Conservation (phyloP, 2,113 vertebrate species). For the Tragulus kanchil region DNA sequence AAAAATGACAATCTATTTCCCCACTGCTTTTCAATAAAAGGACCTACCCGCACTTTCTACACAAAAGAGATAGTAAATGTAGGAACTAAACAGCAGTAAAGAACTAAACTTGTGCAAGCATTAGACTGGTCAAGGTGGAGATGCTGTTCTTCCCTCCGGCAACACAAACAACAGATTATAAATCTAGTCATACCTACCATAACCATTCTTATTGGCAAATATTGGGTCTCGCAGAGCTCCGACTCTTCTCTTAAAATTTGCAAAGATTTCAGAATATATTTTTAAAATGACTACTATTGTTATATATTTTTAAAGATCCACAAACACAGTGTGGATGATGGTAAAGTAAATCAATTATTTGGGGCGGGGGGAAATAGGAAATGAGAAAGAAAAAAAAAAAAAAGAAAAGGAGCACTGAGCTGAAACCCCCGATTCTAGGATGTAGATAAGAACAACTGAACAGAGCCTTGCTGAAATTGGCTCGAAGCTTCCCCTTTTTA, state of each 20-base stretch:
- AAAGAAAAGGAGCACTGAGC: conserved; percentile 83
- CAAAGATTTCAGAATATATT: conserved; percentile 88
- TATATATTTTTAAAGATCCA: conserved; percentile 84
- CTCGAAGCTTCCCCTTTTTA: conserved; percentile 89
- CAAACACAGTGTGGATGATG: conserved; percentile 86
- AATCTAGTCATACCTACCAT: conserved; percentile 96
- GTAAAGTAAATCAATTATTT: conserved; percentile 84
- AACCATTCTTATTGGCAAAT: conserved; percentile 96
- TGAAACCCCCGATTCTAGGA: conserved; percentile 88
- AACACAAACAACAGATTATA: conserved; percentile 87
- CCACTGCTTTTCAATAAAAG: conserved; percentile 88
- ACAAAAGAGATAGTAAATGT: conserved; percentile 86
- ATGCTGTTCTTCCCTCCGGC: conserved; percentile 82
- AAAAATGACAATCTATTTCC: conserved; percentile 86
- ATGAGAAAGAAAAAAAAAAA: conserved; percentile 66
- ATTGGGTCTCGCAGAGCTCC: conserved; percentile 89
- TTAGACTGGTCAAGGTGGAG: conserved; percentile 86
- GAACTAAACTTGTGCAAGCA: conserved; percentile 89
- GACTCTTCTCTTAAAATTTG: conserved; percentile 90
- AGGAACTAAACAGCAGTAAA: conserved; percentile 86
- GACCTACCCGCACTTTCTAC: conserved; percentile 87
- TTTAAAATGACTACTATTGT: conserved; percentile 78
- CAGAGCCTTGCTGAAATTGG: conserved; percentile 90
- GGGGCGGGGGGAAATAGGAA: background rate
- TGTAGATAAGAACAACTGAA: conserved; percentile 89